phyloP scores from a whole-genome alignment of 2,113 vertebrate genomes.

The Oxyura jamaicensis region DNA sequence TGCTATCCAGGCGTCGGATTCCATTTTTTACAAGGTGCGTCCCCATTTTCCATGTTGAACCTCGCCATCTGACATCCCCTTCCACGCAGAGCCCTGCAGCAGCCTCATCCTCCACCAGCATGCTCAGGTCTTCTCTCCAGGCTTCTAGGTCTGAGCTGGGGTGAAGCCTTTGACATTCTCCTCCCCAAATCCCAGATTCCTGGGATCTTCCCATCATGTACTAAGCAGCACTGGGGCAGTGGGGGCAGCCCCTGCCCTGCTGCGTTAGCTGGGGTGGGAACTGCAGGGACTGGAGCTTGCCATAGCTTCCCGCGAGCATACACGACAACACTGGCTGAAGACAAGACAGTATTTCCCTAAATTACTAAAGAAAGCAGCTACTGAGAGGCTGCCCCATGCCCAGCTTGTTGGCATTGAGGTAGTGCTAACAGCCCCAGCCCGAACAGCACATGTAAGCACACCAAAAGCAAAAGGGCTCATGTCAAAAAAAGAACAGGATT shows the following conservation, averaged over 20 bases:
- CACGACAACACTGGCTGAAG: neutral
- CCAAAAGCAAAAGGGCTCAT: neutral
- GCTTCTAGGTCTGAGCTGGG: neutral
- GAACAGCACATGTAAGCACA: accelerated
- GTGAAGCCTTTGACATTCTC: neutral
- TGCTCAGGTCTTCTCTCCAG: neutral
- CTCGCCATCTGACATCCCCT: neutral
- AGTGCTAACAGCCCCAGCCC: neutral
- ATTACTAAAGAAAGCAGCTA: neutral
- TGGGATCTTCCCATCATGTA: neutral
- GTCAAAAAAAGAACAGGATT: neutral
- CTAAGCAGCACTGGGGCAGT: too few species aligned
- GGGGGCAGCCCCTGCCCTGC: neutral
- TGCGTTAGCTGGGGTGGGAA: neutral
- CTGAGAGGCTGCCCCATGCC: neutral
- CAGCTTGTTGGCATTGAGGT: neutral
- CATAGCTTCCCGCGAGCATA: accelerated
- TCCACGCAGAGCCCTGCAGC: neutral
- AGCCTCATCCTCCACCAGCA: neutral
- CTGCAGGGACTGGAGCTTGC: neutral
- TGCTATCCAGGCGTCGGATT: neutral
- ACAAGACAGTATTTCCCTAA: neutral
- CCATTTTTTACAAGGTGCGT: accelerated
- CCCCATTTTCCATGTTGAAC: neutral
- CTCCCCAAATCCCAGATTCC: accelerated